Base-by-base conservation (phyloP, 2,888 invertebrate species). In the Lasioglossum oenotherae region DNA sequence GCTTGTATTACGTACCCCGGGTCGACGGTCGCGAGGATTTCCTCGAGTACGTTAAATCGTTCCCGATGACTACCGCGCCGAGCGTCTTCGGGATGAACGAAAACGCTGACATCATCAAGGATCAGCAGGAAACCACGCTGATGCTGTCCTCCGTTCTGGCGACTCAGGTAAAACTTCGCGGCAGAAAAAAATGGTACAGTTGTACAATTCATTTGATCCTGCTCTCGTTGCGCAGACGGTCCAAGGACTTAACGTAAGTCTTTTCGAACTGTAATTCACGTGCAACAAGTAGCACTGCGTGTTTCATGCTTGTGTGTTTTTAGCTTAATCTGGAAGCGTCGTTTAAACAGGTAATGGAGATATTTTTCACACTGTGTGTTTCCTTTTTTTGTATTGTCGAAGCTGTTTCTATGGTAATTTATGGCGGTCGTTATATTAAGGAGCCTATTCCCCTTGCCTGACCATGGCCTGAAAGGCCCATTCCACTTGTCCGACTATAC, bases 61-160 rank as follows among this genome's bases (percentile, higher is more conserved):
- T 99, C 92, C 99, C 99, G 1, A 96, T 97, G 91, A 96, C 96
- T 46, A 97, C 98, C 31, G 96, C 97, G 69, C 99, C 99, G 0
- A 97, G 97, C 76, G 97, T 99, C 64, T 99, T 99, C 95, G 99
- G 99, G 2, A 98, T 99, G 97, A 97, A 99, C 95, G 97, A 98
- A 84, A 99, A 99, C 95, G 98, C 98, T 0, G 98, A 98, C 93
- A 98, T 99, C 92, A 97, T 98, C 92, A 98, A 98, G 94, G 98
- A 99, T 95, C 97, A 98, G 95, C 97, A 98, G 92, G 98, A 99
- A 94, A 98, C 98, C 0, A 96, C 97, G 89, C 96, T 97, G 88
- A 95, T 99, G 90, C 96, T 99, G 80, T 95, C 96, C 80, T 98
- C 97, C 46, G 97, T 97, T n/a, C 95, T 98, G 80, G 94, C 97